Evolutionary conservation across 2,113 vertebrate species (phyloP), one percentile per base, ranked within the genome.

Genomic region (Phrynocephalus versicolor): DNA sequence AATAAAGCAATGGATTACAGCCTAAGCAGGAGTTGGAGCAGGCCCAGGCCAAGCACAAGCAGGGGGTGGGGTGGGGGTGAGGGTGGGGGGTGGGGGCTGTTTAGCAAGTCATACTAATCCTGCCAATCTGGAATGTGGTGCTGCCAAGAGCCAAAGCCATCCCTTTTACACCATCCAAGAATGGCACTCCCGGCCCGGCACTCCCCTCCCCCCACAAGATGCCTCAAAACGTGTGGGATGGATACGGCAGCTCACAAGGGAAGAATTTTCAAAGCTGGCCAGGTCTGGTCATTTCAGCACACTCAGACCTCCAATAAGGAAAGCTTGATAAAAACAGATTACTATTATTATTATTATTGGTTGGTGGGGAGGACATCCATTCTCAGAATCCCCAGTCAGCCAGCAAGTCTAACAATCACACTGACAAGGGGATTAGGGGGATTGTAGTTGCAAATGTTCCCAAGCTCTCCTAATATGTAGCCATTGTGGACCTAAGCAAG

Each of bases 1-100:
- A 86, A 86, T 86, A 80, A 86, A 81, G 79, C 41, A 74, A 64
- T 65, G 71, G 84, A 80, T 86, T 86, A 74, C 25, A 37, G 78
- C 84, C n/a, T 86, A 81, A 65, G 78, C 33, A 39, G 72, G 30
- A 81, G 30, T 70, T 74, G 84, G 84, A 81, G 41, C 69, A 35
- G 12, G 65, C 69, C 58, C 78, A 86, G 55, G 58, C 70, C 70
- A 55, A 86, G 58, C 39, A 37, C 55, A 58, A 60, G n/a, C 18
- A 15, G 65, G 71, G 78, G 81, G 78, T n/a, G n/a, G n/a, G n/a
- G n/a, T n/a, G n/a, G n/a, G n/a, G n/a, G n/a, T n/a, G n/a, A n/a
- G n/a, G n/a, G n/a, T n/a, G n/a, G n/a, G n/a, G n/a, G n/a, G n/a
- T n/a, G n/a, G 70, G 41, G 71, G 41, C 84, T 86, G 62, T 74